Evolutionary conservation across 2,797 vertebrate species (phyloP), one percentile per base, ranked within the genome.

Genomic region (Melanotaenia boesemani): DNA sequence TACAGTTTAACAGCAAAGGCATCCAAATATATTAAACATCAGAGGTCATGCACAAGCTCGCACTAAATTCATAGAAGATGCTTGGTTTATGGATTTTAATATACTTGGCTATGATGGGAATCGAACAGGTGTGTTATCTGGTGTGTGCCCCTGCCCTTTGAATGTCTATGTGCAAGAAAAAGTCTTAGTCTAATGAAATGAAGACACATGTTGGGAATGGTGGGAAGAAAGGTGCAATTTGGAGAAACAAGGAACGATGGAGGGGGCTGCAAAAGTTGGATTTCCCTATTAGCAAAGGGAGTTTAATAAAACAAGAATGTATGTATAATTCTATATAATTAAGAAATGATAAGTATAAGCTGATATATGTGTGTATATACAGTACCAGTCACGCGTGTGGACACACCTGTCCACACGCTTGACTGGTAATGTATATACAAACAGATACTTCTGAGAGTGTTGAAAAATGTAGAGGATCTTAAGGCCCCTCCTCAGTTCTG

Each of bases 281-380:
- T 68, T 90, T 91, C 70, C 84, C 81, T 76, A 65, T 81, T 90
- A 76, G 75, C 75, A 59, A 90, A 89, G 88, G 90, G 84, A 90
- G 86, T 85, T 82, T 81, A 72, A 64, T 76, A 74, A 89, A 89
- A 83, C 86, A 82, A 90, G 91, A 94, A 93, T 94, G 90, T 94
- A 94, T 94, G 90, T 93, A 89, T 90, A 91, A 90, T 86, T 82
- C 78, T 90, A 88, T 86, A 90, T 88, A 86, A 79, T 88, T 87
- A 89, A 77, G 48, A 86, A 88, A 88, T 85, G 54, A 92, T 88
- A 85, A 34, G 44, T 84, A 90, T 92, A 93, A 91, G 89, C 88
- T 91, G 79, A 85, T 76, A 77, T 83, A 86, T 69, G 76, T 74
- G 50, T 70, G 22, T 24, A 58, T 73, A 62, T 57, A 30, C 30